Percentiles rank a stretch among this genome's conserved stretches.
Evolutionary conservation across 2,888 invertebrate species (phyloP).

Genomic region (Augiades crinisus): DNA sequence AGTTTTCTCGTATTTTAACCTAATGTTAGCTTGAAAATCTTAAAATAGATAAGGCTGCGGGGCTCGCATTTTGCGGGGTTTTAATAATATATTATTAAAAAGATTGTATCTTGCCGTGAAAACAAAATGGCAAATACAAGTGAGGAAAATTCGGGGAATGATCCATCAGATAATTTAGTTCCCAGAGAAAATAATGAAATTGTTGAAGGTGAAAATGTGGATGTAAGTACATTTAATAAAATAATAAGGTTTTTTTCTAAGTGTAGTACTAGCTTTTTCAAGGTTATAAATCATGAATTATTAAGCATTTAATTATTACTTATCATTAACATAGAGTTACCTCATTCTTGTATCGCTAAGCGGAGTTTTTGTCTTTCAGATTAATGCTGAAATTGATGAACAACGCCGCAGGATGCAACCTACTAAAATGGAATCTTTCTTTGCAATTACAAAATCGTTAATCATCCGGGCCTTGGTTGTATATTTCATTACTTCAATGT

Average conservation of each 20-base stretch:
- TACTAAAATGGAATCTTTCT: conserved; percentile 88
- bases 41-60: not conserved
- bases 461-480: conserved; percentile 94
- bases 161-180: conserved; percentile 46
- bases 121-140: conserved; percentile 39
- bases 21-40: conserved; percentile 3
- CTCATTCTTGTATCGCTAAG: no score
- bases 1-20: not conserved
- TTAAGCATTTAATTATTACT: no score
- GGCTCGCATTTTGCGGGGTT: not conserved
- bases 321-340: no score
- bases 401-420: conserved; percentile 79
- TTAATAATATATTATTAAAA: not conserved
- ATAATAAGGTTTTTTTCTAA: not conserved
- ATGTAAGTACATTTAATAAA: conserved; percentile 48
- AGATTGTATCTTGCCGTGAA: not conserved
- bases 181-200: conserved; percentile 41
- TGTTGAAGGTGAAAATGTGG: conserved; percentile 47
- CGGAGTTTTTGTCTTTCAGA: conserved; percentile 48
- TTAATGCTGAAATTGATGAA: conserved; percentile 70
- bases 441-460: conserved; percentile 92
- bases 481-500: conserved; percentile 95
- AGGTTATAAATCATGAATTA: no score
- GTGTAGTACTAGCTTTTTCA: no score
- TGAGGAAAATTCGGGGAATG: conserved; percentile 43